Conservation (phyloP, 2,113 vertebrate genomes). For the Anthoscopus minutus region DNA sequence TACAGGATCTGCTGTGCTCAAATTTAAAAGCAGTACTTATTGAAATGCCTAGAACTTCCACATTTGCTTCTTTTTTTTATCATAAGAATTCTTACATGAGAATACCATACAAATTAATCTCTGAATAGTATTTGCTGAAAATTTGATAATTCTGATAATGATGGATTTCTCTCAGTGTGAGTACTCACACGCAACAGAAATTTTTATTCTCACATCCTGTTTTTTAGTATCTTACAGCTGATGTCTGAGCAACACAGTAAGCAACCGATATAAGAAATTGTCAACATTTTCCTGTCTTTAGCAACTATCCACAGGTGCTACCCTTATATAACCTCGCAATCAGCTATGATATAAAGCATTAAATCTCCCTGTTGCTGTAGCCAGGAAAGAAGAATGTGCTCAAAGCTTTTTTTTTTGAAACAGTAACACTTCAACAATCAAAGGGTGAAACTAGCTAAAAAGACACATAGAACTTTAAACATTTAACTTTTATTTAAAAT, state of each 20-base stretch:
- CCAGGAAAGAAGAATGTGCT: conserved; percentile 33
- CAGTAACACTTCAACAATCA: conserved; percentile 44
- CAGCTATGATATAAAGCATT: not conserved
- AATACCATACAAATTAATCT: not conserved
- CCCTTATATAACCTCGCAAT: not conserved
- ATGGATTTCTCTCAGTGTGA: not conserved
- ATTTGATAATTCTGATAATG: not conserved
- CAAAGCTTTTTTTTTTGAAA: not conserved
- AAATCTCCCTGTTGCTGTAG: not conserved
- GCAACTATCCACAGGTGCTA: not conserved
- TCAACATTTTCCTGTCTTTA: not conserved
- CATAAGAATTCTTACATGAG: not conserved
- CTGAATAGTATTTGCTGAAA: not conserved
- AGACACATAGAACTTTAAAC: not conserved
- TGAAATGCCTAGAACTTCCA: not conserved
- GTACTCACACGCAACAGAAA: not conserved
- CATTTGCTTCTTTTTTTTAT: not conserved
- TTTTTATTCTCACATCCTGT: not conserved
- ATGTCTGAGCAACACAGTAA: not conserved
- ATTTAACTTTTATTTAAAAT: conserved; percentile 53
- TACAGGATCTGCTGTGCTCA: not conserved
- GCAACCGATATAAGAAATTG: not conserved
- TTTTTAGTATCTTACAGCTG: not conserved
- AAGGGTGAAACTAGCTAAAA: conserved; percentile 20
- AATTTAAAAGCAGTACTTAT: not conserved